Evolutionary conservation across 2,888 invertebrate genomes (phyloP), one percentile per base, ranked within the genome.

Genomic region (Aphidoletes aphidimyza): DNA sequence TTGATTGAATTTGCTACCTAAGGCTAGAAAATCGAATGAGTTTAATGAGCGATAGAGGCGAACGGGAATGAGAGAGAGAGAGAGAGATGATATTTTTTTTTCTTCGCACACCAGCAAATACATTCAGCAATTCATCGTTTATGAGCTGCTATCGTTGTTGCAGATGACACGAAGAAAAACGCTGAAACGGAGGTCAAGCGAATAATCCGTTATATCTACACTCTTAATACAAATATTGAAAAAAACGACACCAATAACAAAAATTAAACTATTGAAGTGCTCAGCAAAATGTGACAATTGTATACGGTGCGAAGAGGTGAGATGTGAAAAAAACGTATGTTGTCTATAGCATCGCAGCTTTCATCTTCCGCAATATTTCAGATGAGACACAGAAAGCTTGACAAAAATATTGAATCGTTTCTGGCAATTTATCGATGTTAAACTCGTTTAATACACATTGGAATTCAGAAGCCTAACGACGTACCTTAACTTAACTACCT

Each of bases 1-100:
- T 69, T 69, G 69, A 69, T 69, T 69, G 69, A 30, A 69, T 69
- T 69, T 69, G 69, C 69, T 69, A 69, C 69, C 69, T 30, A 69
- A 69, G 69, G 69, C 69, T 69, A 69, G 69, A 69, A 69, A 69
- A 69, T 69, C 69, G 69, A 69, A 69, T 30, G 14, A 69, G 69
- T 69, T 69, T 69, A 69, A 69, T 69, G 69, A 69, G 69, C 26
- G 69, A 69, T 14, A 30, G n/a, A n/a, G n/a, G n/a, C n/a, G n/a
- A n/a, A n/a, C n/a, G n/a, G n/a, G n/a, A n/a, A n/a, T n/a, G n/a
- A n/a, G n/a, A n/a, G n/a, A n/a, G n/a, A n/a, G n/a, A n/a, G n/a
- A n/a, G n/a, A n/a, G n/a, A n/a, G n/a, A n/a, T n/a, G n/a, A n/a
- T n/a, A 69, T 14, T 30, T 69, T 69, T 69, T 26, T 54, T 54